phyloP scores from a whole-genome alignment of 2,797 vertebrate species.

The Tenualosa ilisha region DNA sequence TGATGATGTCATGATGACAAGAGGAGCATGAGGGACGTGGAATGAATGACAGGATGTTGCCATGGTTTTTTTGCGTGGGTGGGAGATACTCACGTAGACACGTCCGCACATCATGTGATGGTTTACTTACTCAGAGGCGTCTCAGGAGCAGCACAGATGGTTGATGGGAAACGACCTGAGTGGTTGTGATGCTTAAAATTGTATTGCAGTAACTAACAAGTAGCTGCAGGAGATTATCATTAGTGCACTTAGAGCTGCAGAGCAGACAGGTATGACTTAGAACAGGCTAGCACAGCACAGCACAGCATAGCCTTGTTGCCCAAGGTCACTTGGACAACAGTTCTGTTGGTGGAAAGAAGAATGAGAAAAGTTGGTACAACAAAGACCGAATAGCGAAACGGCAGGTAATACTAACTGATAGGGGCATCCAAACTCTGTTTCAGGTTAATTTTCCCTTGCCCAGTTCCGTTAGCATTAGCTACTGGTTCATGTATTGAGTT shows the following conservation, averaged over 20 bases:
- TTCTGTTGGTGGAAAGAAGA: too few species aligned
- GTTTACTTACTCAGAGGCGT: neutral
- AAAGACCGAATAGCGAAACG: too few species aligned
- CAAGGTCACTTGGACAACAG: too few species aligned
- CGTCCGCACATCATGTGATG: neutral
- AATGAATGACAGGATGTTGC: conserved; percentile 16
- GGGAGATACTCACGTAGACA: neutral
- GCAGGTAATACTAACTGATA: too few species aligned
- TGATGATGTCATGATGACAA: neutral
- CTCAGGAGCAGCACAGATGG: conserved; percentile 2
- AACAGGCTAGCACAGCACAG: neutral
- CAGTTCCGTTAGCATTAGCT: too few species aligned
- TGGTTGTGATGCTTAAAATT: neutral
- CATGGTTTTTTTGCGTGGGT: neutral
- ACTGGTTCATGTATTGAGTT: too few species aligned
- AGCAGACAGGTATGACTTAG: neutral
- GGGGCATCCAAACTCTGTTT: too few species aligned
- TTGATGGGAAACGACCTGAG: conserved; percentile 4
- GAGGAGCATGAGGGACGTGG: neutral
- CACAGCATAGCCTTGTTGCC: too few species aligned
- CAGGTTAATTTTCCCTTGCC: too few species aligned
- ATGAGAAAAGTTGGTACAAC: too few species aligned
- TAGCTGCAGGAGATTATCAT: neutral
- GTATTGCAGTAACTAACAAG: conserved; percentile 1
- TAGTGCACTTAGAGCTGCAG: neutral